phyloP scores from a whole-genome alignment of 2,888 invertebrate genomes.

The Pemphredon lugubris region DNA sequence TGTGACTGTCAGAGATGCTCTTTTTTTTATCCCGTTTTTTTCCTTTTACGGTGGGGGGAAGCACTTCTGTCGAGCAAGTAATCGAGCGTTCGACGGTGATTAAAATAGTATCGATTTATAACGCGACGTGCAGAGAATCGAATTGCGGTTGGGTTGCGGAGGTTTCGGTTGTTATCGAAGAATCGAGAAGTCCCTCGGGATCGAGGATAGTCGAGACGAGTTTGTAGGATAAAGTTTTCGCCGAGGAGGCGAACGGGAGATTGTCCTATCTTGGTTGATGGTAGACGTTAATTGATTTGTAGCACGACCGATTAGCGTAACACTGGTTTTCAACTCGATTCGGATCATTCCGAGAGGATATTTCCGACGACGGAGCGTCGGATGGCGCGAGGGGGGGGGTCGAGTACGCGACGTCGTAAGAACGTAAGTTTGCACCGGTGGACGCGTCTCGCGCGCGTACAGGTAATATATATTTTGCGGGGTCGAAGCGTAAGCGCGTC shows the following conservation, averaged over 20 bases:
- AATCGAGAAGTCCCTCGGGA: constrained; percentile 4
- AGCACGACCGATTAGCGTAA: constrained; percentile 53
- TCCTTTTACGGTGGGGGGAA: constrained; percentile 8
- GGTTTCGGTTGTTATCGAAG: not conserved
- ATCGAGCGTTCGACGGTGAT: too few relatives aligned
- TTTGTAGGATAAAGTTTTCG: constrained; percentile 20
- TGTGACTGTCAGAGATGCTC: constrained; percentile 61
- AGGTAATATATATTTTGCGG: constrained; percentile 33
- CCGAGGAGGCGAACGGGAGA: constrained; percentile 20
- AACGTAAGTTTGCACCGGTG: too few relatives aligned
- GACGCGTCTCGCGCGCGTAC: constrained; percentile 12
- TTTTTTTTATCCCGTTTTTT: constrained; percentile 23
- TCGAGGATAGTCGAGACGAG: constrained; percentile 8
- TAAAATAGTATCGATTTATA: too few relatives aligned
- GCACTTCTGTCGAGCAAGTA: constrained; percentile 18
- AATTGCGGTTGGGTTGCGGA: not conserved
- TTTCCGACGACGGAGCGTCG: too few relatives aligned
- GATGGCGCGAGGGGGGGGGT: too few relatives aligned
- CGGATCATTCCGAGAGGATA: not conserved
- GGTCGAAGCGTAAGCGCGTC: constrained; percentile 17
- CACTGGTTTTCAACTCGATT: constrained; percentile 25
- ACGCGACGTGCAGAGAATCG: too few relatives aligned
- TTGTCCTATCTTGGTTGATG: constrained; percentile 10
- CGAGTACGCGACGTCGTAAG: not conserved
- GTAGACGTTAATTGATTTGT: constrained; percentile 56